A percentile compares a stretch with the other conserved stretches of the same genome.
Conservation (phyloP, 2,113 vertebrate genomes). For the Gorsachius goisagi region DNA sequence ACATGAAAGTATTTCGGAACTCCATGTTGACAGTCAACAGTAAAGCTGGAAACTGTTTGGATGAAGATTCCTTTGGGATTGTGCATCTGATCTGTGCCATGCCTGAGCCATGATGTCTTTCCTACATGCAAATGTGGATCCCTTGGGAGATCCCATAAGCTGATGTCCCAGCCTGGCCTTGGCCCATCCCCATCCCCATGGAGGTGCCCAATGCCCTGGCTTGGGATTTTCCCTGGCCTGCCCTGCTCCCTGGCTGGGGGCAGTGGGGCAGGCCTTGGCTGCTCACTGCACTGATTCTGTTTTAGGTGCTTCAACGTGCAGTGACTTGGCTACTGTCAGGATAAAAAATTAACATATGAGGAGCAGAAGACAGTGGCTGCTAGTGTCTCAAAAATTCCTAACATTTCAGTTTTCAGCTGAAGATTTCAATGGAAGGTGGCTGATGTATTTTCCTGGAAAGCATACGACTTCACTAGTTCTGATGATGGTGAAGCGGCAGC, state of each 20-base stretch:
- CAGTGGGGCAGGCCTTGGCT: not conserved
- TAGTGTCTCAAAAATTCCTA: not conserved
- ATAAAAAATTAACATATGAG: not conserved
- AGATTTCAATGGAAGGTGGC: not conserved
- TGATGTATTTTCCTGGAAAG: not conserved
- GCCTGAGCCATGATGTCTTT: not conserved
- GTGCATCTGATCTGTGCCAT: not conserved
- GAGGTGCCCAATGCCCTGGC: not conserved
- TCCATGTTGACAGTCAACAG: not conserved
- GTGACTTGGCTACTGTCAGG: not conserved
- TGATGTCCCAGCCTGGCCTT: not conserved
- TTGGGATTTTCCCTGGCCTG: not conserved
- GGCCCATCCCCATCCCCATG: not conserved
- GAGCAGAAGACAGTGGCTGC: not conserved
- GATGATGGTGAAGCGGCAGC: not conserved
- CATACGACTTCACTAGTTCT: not conserved
- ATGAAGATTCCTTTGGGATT: not conserved
- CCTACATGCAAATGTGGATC: not conserved
- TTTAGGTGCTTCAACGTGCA: not conserved
- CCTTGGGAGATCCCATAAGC: fast-evolving
- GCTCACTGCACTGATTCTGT: not conserved
- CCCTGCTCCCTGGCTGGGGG: not conserved
- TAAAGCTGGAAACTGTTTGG: not conserved
- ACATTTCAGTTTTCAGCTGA: not conserved
- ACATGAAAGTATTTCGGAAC: not conserved